Base-by-base conservation (phyloP, 2,888 invertebrate genomes). In the Tethea ocularis region DNA sequence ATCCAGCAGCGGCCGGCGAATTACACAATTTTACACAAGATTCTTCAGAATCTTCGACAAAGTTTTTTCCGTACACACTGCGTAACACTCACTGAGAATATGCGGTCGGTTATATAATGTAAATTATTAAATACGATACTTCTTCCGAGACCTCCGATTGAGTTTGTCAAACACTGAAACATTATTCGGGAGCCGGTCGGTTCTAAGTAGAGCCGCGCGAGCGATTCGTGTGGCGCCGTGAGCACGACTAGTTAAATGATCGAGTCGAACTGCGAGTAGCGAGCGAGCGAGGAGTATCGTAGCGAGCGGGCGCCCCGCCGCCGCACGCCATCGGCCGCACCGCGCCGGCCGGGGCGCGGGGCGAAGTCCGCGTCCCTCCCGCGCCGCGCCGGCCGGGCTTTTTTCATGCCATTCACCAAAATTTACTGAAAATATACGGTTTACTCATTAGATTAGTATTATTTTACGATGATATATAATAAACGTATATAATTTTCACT, bases 41-140 rank as follows among this genome's bases (percentile, higher is more conserved):
- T 90, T 91, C 90, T 93, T 93, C 89, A 93, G 89, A 93, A 93
- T 93, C 91, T 92, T 88, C 91, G 91, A 91, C 87, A 88, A 93
- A 93, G 93, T 93, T 93, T 93, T 93, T 93, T 93, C 80, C 93
- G 88, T 88, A 93, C 93, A 89, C 93, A 93, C 91, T 93, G 93
- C 85, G 93, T 91, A 86, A 93, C 93, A 93, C 91, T 91, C 93
- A 93, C 93, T 93, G 91, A 91, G 87, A 92, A 91, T 91, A 91
- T 92, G 91, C 89, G 88, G 84, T 87, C 88, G 87, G 87, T 87
- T 88, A 85, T 87, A 91, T 90, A 88, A 90, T 89, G 91, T 90
- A 91, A 88, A 92, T 89, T 91, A 87, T 88, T 88, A 86, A 88
- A 83, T 82, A 87, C 86, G 84, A 85, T 90, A 90, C 93, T 92